Base-by-base conservation (phyloP, 2,113 vertebrate species). In the Mormyrus iriodes region DNA sequence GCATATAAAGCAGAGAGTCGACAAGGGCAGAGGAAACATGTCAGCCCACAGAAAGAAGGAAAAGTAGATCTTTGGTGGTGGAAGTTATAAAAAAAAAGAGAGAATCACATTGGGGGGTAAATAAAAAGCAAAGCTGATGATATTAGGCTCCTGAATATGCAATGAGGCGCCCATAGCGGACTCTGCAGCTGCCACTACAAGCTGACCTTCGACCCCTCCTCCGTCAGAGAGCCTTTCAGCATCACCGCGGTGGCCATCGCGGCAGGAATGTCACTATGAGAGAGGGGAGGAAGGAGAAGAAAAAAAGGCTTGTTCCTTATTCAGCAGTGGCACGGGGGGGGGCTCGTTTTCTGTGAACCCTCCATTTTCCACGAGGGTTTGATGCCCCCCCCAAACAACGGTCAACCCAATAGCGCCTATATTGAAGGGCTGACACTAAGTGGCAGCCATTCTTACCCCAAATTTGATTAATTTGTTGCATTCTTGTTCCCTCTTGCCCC, bases 381-480 rank as follows among this genome's bases (percentile, higher is more conserved):
- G 95, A 96, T 95, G 94, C 96, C 94, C 94, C 94, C 94, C 93
- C 93, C 88, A 94, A 94, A 94, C 95, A 90, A 90, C 91, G 89
- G 92, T 91, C 92, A 91, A 94, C 93, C 93, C 85, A 17, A 87
- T 61, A 55, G 53, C 42, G 27, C 19, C 86, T 55, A 61, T 39
- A 35, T 31, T 91, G 90, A 0, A 0, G 69, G 93, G 94, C 95
- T 93, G 94, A 93, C 95, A 91, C 93, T 93, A 95, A 96, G 95
- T 94, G 94, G 91, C 93, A 95, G 95, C 97, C 95, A 96, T 96
- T 97, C 94, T 94, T 90, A 88, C 24, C 21, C 93, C 93, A 96
- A 96, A 96, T 97, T 96, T 98, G 97, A 98, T 98, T 97, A 97
- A 98, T 98, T 97, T 97, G 96, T 94, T 92, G 94, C 94, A 96